These are phyloP conservation scores for Dasyurus viverrinus DNA, from an alignment of 2,113 vertebrate species.

Conservation along the genomic window DNA sequence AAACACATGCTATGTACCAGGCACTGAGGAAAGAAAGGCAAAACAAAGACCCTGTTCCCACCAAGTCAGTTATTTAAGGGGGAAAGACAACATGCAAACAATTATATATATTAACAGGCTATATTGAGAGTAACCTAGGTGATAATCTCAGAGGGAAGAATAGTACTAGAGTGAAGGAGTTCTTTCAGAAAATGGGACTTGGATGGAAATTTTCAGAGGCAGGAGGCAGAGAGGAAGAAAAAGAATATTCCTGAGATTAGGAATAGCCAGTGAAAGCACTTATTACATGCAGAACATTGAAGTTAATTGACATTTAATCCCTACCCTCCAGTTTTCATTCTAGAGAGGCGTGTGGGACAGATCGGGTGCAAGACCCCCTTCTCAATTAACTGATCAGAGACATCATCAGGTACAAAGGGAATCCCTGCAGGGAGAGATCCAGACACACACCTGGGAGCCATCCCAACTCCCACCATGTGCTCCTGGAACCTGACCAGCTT, in stretches of 20 bases:
- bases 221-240: background rate
- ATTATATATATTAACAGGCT: background rate
- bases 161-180: background rate
- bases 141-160: background rate
- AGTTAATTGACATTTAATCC: background rate
- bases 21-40: background rate
- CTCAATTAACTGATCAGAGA: too few species aligned
- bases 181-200: background rate
- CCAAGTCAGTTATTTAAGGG: background rate
- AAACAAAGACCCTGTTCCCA: background rate
- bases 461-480: too few species aligned
- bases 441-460: too few species aligned
- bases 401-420: too few species aligned
- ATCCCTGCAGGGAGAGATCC: too few species aligned
- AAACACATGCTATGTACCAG: background rate
- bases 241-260: background rate
- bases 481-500: too few species aligned
- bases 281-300: background rate
- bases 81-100: background rate
- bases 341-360: too few species aligned
- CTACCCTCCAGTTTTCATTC: background rate
- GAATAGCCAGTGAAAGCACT: background rate
- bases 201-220: background rate
- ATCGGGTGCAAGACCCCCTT: too few species aligned
- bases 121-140: background rate